phyloP scores from a whole-genome alignment of 2,113 vertebrate species.

The Amphiprion percula region DNA sequence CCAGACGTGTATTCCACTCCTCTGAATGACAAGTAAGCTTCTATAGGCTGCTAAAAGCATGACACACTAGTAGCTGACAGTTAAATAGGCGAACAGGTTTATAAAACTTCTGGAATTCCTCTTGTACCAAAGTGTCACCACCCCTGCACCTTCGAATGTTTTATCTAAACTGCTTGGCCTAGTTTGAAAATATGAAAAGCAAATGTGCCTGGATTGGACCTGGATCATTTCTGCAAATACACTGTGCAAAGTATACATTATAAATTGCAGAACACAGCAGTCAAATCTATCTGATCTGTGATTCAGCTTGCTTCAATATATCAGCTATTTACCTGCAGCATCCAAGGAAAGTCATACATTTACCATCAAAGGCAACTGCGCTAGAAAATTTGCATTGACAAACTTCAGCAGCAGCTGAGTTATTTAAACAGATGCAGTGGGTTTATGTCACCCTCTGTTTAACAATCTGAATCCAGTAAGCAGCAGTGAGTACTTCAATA shows the following conservation, averaged over 20 bases:
- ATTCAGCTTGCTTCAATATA: too few relatives aligned
- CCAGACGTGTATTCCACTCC: constrained; percentile 19
- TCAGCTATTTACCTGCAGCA: neutral
- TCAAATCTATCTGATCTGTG: too few relatives aligned
- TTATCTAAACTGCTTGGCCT: neutral
- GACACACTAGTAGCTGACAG: neutral
- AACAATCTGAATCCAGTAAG: neutral
- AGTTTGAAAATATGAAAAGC: too few relatives aligned
- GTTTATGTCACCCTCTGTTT: neutral
- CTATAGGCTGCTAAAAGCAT: neutral
- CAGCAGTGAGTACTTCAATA: neutral
- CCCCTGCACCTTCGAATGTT: neutral
- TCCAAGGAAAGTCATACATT: neutral
- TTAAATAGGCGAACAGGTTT: neutral
- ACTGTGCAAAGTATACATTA: too few relatives aligned
- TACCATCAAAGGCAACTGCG: neutral
- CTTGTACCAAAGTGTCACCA: neutral
- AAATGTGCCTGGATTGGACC: too few relatives aligned
- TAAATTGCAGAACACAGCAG: too few relatives aligned
- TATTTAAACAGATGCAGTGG: constrained; percentile 10
- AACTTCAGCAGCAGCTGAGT: neutral
- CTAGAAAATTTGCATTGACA: neutral
- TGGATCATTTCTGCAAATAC: too few relatives aligned
- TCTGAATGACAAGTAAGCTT: constrained; percentile 19
- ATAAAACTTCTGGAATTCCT: neutral